phyloP scores from a whole-genome alignment of 2,888 invertebrate species.

The Melieria omissa region DNA sequence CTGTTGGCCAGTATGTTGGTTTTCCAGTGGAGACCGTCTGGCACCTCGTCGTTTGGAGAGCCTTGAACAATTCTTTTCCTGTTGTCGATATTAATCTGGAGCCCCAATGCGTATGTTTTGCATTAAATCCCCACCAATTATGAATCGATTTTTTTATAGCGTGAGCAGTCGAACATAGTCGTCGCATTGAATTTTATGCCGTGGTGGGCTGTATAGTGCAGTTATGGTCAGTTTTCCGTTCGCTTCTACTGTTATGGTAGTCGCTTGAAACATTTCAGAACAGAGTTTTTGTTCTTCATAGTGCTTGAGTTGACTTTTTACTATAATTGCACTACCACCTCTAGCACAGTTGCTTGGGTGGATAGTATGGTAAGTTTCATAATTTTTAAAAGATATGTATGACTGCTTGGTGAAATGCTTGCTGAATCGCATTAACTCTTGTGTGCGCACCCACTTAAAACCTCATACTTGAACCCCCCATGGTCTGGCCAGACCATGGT shows the following conservation, averaged over 20 bases:
- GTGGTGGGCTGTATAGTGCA: neutral
- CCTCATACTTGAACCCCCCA: no score
- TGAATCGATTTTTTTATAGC: no score
- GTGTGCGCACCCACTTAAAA: no score
- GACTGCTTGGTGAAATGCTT: neutral
- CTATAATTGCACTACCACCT: neutral
- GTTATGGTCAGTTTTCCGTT: neutral
- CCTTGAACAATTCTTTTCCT: neutral
- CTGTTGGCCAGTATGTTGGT: slow-evolving; percentile 21
- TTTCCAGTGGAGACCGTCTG: neutral
- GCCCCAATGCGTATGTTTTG: neutral
- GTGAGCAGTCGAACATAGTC: no score
- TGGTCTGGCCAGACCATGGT: no score
- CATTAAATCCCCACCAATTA: no score
- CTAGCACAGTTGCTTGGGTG: neutral
- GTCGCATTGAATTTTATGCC: neutral
- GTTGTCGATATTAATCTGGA: neutral
- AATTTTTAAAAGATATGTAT: neutral
- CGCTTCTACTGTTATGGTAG: neutral
- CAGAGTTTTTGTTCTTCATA: neutral
- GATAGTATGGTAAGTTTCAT: neutral
- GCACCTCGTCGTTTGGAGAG: neutral
- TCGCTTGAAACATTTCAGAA: neutral
- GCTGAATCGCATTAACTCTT: no score
- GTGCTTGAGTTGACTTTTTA: neutral